These are phyloP conservation scores for Hoplodrina ambigua DNA, from an alignment of 2,888 invertebrate genomes.

Conservation along the genomic window DNA sequence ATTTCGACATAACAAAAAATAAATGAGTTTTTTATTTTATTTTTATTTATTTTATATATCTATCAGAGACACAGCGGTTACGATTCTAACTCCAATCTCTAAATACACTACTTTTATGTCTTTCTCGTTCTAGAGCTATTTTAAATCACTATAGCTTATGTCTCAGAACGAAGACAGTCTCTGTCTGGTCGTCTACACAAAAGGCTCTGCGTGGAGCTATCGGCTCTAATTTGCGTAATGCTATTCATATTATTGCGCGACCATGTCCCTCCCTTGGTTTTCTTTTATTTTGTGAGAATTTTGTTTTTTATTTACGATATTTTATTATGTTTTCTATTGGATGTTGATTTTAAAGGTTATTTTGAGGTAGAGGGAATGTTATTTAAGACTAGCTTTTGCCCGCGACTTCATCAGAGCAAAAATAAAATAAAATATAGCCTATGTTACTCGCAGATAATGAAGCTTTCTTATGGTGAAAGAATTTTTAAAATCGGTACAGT, in stretches of 20 bases:
- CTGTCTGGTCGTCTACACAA: conserved; percentile 60
- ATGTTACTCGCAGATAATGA: no score
- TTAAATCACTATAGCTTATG: conserved; percentile 58
- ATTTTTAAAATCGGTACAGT: no score
- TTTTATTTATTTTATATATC: no score
- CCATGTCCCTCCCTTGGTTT: conserved; percentile 51
- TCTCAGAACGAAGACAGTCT: conserved; percentile 53
- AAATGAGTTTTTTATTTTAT: no score
- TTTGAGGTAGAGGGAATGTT: neutral
- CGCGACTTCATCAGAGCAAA: no score
- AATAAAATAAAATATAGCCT: no score
- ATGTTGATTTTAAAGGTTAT: conserved; percentile 2
- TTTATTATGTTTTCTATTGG: conserved; percentile 28
- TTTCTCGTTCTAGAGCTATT: conserved; percentile 35
- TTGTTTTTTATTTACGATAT: conserved; percentile 41
- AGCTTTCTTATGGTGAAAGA: no score
- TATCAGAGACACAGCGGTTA: no score
- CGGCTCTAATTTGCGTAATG: conserved; percentile 77
- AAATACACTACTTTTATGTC: conserved; percentile 14
- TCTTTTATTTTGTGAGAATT: conserved; percentile 25
- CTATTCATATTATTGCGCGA: conserved; percentile 70
- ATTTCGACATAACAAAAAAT: no score
- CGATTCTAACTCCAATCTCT: neutral
- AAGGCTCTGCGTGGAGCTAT: conserved; percentile 62
- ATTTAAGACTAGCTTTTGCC: no score